Percentiles rank a stretch among this genome's conserved stretches.
Evolutionary conservation across 2,888 invertebrate species (phyloP).

Genomic region (Tetramorium bicarinatum): DNA sequence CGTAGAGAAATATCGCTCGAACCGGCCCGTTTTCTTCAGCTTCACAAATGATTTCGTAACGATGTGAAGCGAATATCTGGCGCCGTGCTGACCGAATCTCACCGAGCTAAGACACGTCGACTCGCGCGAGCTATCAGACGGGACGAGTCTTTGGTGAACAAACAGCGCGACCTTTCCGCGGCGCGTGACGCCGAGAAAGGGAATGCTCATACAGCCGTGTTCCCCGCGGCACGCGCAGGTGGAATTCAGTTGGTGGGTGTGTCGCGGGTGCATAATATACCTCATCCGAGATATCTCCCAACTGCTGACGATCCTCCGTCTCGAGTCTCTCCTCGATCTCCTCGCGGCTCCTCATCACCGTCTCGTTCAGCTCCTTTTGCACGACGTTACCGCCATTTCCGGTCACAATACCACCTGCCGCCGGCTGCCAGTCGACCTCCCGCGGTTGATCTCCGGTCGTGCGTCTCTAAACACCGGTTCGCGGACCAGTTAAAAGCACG

Average conservation of each 20-base stretch:
- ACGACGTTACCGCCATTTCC: constrained; percentile 90
- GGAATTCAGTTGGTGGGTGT: constrained; percentile 74
- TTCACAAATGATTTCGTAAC: constrained; percentile 30
- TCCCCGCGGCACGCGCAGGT: constrained; percentile 71
- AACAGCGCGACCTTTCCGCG: constrained; percentile 69
- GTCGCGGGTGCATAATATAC: constrained; percentile 86
- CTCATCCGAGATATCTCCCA: constrained; percentile 95
- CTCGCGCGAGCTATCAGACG: constrained; percentile 33
- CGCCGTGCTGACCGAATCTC: constrained; percentile 28
- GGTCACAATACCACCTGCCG: constrained; percentile 71
- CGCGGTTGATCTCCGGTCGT: constrained; percentile 87
- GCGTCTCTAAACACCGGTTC: constrained; percentile 86
- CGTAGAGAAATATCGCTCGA: neutral
- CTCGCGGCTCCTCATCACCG: constrained; percentile 93
- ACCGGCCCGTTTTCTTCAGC: neutral
- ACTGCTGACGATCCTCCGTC: constrained; percentile 94
- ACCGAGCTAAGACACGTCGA: constrained; percentile 17
- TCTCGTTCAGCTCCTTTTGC: constrained; percentile 92
- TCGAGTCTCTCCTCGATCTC: constrained; percentile 94
- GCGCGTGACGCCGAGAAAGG: constrained; percentile 59
- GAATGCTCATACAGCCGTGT: constrained; percentile 43
- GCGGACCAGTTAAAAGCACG: constrained; percentile 49
- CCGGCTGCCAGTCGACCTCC: constrained; percentile 78
- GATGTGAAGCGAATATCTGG: constrained; percentile 1
- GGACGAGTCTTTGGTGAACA: constrained; percentile 47